Evolutionary conservation across 2,888 invertebrate genomes (phyloP), one percentile per base, ranked within the genome.

Genomic region (Aphidoletes aphidimyza): DNA sequence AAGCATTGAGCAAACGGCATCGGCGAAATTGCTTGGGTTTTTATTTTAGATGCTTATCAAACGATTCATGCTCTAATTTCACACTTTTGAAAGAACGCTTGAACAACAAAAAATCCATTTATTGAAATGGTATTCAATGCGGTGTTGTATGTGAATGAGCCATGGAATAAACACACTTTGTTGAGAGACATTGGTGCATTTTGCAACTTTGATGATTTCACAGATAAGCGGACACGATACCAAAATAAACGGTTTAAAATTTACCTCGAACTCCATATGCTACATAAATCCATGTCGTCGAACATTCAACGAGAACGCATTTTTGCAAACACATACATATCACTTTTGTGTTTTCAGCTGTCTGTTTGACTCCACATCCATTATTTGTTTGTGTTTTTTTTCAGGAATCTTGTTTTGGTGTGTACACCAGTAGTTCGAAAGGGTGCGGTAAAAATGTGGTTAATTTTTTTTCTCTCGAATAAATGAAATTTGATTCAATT

Each of bases 301-400:
- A 2, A 69, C 69, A 14, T 2, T 11, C 22, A 54, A 69, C 26
- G 9, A 30, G 11, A 30, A 30, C 69, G 30, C 30, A 34, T 69
- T 30, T 69, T 69, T 69, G 69, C 69, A 34, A 69, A 69, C n/a
- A 69, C 34, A 69, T 30, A 69, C 19, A 54, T 54, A 26, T 30
- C 69, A 14, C 2, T 3, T 22, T 30, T 69, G 69, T 26, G 26
- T 69, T 22, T 69, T 3, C 26, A 54, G 30, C 69, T 30, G 69
- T 69, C 26, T 69, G 14, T 69, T 69, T 14, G 22, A 54, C 54
- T 3, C 5, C n/a, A 54, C 54, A 54, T 22, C 9, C n/a, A 54
- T 54, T n/a, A 22, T 54, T 54, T n/a, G n/a, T n/a, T n/a, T n/a
- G n/a, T 42, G 6, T 42, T 42, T 14, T 14, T 9, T 42, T 42